Percentiles rank a stretch among this genome's conserved stretches.
These are phyloP conservation scores for Diaprepes abbreviatus DNA, from an alignment of 2,888 invertebrate species.

Conservation along the genomic window DNA sequence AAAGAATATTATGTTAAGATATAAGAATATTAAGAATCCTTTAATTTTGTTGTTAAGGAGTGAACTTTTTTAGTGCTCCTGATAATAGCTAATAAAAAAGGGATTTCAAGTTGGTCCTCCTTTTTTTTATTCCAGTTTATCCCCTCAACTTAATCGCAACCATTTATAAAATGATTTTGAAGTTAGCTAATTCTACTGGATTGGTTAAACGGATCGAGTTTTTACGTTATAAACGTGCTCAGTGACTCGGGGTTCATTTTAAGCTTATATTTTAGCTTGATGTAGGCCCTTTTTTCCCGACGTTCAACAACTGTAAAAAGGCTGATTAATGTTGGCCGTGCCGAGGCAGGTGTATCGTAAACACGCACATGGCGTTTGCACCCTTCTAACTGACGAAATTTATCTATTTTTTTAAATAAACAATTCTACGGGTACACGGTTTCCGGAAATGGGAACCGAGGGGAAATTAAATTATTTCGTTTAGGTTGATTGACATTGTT, in stretches of 20 bases:
- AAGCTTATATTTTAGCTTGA: background rate
- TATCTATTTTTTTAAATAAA: constrained; percentile 16
- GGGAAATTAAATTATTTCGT: constrained; percentile 11
- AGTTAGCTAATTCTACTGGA: too few relatives aligned
- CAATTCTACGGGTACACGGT: constrained; percentile 9
- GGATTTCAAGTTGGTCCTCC: too few relatives aligned
- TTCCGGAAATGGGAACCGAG: constrained; percentile 8
- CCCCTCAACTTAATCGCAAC: too few relatives aligned
- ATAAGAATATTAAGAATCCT: too few relatives aligned
- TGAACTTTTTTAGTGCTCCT: too few relatives aligned
- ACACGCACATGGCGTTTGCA: constrained; percentile 15
- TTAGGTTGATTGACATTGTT: constrained; percentile 3
- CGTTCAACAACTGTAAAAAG: constrained; percentile 10
- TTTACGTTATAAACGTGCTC: too few relatives aligned
- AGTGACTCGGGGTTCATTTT: constrained; percentile 2
- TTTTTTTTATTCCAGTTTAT: too few relatives aligned
- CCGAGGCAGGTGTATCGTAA: constrained; percentile 13
- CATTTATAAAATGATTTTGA: too few relatives aligned
- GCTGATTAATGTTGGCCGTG: constrained; percentile 8
- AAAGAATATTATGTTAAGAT: too few relatives aligned
- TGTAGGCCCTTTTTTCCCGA: constrained; percentile 12
- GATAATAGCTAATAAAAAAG: too few relatives aligned
- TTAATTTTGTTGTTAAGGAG: too few relatives aligned
- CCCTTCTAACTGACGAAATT: constrained; percentile 15
- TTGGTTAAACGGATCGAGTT: too few relatives aligned